These are phyloP conservation scores for Dorcus hopei DNA, from an alignment of 2,888 invertebrate genomes.

Conservation along the genomic window DNA sequence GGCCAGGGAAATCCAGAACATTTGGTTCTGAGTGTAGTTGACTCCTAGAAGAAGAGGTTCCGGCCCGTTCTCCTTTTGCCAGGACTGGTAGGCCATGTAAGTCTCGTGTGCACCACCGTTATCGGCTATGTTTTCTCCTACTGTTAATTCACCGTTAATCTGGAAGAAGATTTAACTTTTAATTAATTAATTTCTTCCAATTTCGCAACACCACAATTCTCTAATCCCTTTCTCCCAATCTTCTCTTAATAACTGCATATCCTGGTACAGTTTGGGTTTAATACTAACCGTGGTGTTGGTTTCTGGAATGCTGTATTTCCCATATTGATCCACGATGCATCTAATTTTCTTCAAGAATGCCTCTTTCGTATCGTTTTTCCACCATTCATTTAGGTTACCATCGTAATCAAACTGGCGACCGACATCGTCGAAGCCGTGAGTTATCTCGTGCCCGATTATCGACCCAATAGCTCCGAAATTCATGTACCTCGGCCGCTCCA, in stretches of 20 bases:
- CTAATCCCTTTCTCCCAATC: no score
- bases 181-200: background rate
- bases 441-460: slow-evolving; percentile 90
- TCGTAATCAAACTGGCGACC: slow-evolving; percentile 90
- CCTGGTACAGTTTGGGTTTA: no score
- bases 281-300: slow-evolving; percentile 53
- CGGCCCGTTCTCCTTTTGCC: slow-evolving; percentile 40
- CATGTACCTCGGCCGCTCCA: slow-evolving; percentile 85
- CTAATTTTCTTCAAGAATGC: slow-evolving; percentile 79
- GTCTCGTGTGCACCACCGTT: slow-evolving; percentile 92
- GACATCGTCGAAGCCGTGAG: slow-evolving; percentile 86
- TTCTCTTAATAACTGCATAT: no score
- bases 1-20: slow-evolving; percentile 60
- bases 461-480: slow-evolving; percentile 90
- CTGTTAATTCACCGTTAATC: slow-evolving; percentile 88
- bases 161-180: slow-evolving; percentile 40
- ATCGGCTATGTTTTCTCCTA: slow-evolving; percentile 93
- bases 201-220: no score
- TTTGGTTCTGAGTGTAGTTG: slow-evolving; percentile 48
- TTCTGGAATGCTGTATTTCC: slow-evolving; percentile 80
- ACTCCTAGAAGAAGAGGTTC: slow-evolving; percentile 42
- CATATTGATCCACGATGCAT: slow-evolving; percentile 92
- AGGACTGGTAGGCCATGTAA: slow-evolving; percentile 50
- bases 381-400: slow-evolving; percentile 92
- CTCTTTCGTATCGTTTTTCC: slow-evolving; percentile 79